Evolutionary conservation across 53 echinoderm and acorn worm species (phyloP), one percentile per base, ranked within the genome.

Genomic region (Echinarachnius parma): DNA sequence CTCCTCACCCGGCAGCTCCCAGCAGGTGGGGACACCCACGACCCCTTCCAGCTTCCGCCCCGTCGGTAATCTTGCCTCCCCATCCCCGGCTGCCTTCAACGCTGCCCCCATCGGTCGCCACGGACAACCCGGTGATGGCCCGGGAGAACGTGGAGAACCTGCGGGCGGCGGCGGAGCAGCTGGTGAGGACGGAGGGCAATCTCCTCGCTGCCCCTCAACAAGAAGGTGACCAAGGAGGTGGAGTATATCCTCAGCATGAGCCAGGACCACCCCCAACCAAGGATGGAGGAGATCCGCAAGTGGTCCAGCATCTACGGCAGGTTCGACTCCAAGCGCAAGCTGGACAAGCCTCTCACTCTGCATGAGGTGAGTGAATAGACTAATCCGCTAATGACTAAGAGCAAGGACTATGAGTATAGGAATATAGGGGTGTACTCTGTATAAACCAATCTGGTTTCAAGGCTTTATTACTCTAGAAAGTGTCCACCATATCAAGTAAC

Each of bases 271-370:
- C 96, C 87, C 0, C n/a, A n/a, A n/a, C 64, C 82, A 30, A 52
- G 96, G 48, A 52, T 84, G 61, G 75, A 72, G 23, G 96, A 95
- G 77, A 87, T 95, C 27, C 72, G 82, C 77, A 95, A 91, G 58
- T 95, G 89, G 90, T 81, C 96, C 19, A 84, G 91, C 59, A 95
- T 95, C 30, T 95, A 95, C 69, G 96, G 96, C 28, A 75, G 96
- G 27, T 95, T 95, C 74, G 96, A 95, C 80, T 95, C 96, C 64
- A 95, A 95, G 53, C 81, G 96, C 63, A 95, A 91, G 61, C 78
- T 87, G 32, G 96, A 91, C 21, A 95, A 95, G 60, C 91, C 90
- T 13, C 82, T 95, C 27, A 87, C 87, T 15, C 37, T 86, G 21
- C 96, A 95, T 81, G 96, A 95, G 85, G 96, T 95, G 37, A 53